A percentile compares a stretch with the other conserved stretches of the same genome.
Conservation (phyloP, 2,888 invertebrate species). For the Chirona hameri region DNA sequence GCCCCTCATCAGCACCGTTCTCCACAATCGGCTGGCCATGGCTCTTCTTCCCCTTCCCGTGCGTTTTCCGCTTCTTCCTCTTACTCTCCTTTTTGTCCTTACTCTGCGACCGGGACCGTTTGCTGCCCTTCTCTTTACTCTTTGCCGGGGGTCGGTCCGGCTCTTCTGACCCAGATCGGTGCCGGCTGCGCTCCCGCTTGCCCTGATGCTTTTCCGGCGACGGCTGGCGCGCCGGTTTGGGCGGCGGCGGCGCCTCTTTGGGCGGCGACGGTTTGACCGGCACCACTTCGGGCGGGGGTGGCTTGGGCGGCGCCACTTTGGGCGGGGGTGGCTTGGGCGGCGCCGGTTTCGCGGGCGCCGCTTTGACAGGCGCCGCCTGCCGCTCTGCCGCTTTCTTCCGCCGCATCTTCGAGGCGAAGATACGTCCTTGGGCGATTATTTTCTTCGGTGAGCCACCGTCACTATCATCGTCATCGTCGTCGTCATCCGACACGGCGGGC, state of each 20-base stretch:
- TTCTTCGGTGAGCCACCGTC: conserved; percentile 22
- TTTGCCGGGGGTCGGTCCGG: conserved; percentile 42
- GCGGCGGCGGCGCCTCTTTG: not conserved
- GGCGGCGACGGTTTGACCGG: not conserved
- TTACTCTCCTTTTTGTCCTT: conserved; percentile 41
- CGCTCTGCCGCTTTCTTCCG: not conserved
- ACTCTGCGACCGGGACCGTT: conserved; percentile 36
- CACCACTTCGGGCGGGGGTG: not conserved
- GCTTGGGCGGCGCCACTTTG: not conserved
- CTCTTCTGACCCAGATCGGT: not conserved
- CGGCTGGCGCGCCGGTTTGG: not conserved
- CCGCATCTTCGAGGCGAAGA: conserved; percentile 8
- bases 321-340: not conserved
- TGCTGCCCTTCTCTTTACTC: conserved; percentile 37
- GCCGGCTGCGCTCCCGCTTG: not conserved
- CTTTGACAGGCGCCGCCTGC: not conserved
- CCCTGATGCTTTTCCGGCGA: not conserved
- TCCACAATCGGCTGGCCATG: too few species aligned
- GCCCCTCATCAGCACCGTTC: conserved; percentile 27
- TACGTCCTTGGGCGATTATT: conserved; percentile 3
- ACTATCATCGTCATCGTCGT: not conserved
- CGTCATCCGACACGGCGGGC: too few species aligned
- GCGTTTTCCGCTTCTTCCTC: conserved; percentile 41
- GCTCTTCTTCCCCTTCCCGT: conserved; percentile 41
- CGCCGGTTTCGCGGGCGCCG: not conserved